Conservation (phyloP, 2,113 vertebrate genomes). For the Symphodus melops region DNA sequence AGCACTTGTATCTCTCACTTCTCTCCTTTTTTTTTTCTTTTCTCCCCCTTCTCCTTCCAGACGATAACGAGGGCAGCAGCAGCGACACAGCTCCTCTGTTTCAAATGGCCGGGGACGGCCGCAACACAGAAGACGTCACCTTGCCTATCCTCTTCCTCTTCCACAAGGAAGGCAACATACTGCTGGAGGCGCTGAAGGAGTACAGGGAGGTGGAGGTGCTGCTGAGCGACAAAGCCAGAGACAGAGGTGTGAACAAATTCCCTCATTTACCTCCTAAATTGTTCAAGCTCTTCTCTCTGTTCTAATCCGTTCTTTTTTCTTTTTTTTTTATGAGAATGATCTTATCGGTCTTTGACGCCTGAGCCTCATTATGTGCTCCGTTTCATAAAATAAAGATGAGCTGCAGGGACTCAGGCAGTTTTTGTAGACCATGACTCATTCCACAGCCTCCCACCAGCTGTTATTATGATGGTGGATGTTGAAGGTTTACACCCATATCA, state of each 20-base stretch:
- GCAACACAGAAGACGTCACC: conserved; percentile 93
- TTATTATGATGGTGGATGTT: conserved; percentile 23
- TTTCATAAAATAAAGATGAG: conserved; percentile 60
- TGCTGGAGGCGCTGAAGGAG: conserved; percentile 92
- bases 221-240: conserved; percentile 95
- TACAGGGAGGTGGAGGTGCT: conserved; percentile 95
- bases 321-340: conserved; percentile 19
- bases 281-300: background rate
- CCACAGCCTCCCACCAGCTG: conserved; percentile 36
- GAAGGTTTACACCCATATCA: conserved; percentile 28
- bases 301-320: conserved; percentile 6
- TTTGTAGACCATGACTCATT: conserved; percentile 46
- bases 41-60: conserved; percentile 68
- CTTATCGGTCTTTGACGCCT: conserved; percentile 4
- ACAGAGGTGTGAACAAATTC: conserved; percentile 87
- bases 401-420: conserved; percentile 8
- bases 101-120: conserved; percentile 98
- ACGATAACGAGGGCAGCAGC: conserved; percentile 98
- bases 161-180: conserved; percentile 97
- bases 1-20: background rate
- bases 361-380: conserved; percentile 21
- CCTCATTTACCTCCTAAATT: background rate
- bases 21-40: background rate
- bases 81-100: conserved; percentile 98
- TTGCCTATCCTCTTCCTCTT: conserved; percentile 97